Percentiles rank a stretch among this genome's conserved stretches.
phyloP scores from a whole-genome alignment of 2,888 invertebrate genomes.

The Eupeodes luniger region DNA sequence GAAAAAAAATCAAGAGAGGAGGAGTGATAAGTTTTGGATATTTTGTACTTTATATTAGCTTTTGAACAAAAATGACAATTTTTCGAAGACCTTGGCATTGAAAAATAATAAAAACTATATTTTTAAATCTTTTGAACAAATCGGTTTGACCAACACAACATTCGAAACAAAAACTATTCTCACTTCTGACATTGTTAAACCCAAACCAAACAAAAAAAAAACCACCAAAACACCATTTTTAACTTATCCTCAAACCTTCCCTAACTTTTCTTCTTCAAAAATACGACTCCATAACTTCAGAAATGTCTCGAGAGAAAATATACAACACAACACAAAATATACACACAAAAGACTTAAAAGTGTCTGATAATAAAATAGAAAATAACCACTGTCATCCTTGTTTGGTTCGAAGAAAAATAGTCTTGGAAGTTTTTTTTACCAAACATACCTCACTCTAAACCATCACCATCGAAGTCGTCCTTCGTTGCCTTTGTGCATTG shows the following conservation, averaged over 20 bases:
- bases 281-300: background rate
- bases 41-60: too few relatives aligned
- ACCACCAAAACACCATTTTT: slow-evolving; percentile 31
- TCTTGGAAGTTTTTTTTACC: slow-evolving; percentile 3
- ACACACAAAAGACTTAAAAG: slow-evolving; percentile 32
- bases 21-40: too few relatives aligned
- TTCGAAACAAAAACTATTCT: background rate
- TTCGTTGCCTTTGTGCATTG: slow-evolving; percentile 41
- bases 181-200: slow-evolving; percentile 3
- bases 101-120: too few relatives aligned
- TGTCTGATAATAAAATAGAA: slow-evolving; percentile 49
- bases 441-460: slow-evolving; percentile 25
- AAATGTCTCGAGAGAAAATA: background rate
- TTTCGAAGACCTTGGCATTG: too few relatives aligned
- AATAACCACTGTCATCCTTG: slow-evolving; percentile 59
- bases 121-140: background rate
- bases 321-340: background rate
- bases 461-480: slow-evolving; percentile 36
- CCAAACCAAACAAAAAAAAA: slow-evolving; percentile 44
- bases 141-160: background rate
- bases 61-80: too few relatives aligned
- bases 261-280: background rate
- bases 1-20: too few relatives aligned
- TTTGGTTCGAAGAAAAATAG: slow-evolving; percentile 58
- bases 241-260: background rate